phyloP scores from a whole-genome alignment of 2,888 invertebrate species.

The Brenthis daphne region DNA sequence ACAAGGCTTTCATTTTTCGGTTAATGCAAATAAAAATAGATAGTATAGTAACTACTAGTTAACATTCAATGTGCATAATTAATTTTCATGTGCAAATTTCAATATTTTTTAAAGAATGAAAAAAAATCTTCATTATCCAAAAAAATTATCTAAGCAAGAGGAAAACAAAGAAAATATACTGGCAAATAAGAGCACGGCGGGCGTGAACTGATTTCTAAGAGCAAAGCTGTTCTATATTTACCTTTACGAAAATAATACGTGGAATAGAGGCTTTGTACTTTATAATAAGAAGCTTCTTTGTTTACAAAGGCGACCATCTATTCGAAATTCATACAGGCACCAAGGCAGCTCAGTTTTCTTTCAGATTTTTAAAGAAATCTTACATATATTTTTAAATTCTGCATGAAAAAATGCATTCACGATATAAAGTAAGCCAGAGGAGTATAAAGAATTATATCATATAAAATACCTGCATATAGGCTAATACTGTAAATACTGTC shows the following conservation, averaged over 20 bases:
- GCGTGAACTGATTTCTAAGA: constrained; percentile 30
- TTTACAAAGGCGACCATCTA: constrained; percentile 18
- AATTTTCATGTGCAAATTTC: not conserved
- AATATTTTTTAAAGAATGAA: no score
- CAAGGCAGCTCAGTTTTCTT: constrained; percentile 1
- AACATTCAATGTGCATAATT: no score
- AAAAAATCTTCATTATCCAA: no score
- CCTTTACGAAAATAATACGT: constrained; percentile 24
- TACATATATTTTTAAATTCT: not conserved
- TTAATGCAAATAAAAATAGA: no score
- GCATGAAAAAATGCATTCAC: not conserved
- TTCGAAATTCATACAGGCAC: constrained; percentile 4
- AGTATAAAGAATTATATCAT: no score
- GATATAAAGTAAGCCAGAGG: no score
- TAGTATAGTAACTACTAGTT: no score
- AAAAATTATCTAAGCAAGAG: not conserved
- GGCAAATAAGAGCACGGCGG: constrained; percentile 18
- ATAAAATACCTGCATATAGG: no score
- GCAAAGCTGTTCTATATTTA: constrained; percentile 28
- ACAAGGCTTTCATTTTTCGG: no score
- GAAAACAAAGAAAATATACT: constrained; percentile 3
- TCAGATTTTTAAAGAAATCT: constrained; percentile 11
- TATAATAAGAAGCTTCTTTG: constrained; percentile 21
- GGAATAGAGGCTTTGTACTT: constrained; percentile 18
- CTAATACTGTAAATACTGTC: no score